These are phyloP conservation scores for Drosophila lutescens DNA, from an alignment of 2,888 invertebrate species.

Conservation along the genomic window DNA sequence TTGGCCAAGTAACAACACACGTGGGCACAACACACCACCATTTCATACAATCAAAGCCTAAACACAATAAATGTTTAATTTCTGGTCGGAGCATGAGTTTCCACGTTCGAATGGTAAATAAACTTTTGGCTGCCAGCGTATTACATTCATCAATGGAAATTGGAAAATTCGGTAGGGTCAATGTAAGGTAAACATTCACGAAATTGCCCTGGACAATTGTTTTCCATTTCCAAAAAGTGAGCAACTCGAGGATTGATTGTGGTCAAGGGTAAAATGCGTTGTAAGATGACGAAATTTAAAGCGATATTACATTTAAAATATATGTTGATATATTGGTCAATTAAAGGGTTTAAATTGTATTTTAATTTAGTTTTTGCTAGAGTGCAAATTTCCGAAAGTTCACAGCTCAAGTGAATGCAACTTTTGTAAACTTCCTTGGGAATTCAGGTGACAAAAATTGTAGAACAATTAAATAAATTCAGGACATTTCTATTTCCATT, in stretches of 20 bases:
- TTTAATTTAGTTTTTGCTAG: no score
- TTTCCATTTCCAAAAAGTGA: constrained; percentile 30
- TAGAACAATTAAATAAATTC: constrained; percentile 17
- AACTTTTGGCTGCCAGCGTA: constrained; percentile 49
- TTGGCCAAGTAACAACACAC: constrained; percentile 52
- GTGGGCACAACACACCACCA: constrained; percentile 8
- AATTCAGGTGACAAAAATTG: constrained; percentile 16
- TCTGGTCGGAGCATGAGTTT: constrained; percentile 13
- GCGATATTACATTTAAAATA: not conserved
- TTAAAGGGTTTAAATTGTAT: not conserved
- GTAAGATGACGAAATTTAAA: not conserved
- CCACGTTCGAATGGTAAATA: constrained; percentile 40
- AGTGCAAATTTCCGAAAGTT: not conserved
- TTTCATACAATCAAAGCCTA: constrained; percentile 31
- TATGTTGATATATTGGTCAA: not conserved
- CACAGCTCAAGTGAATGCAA: constrained; percentile 1
- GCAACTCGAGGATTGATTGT: constrained; percentile 9
- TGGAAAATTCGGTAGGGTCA: constrained; percentile 34
- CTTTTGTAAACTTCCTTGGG: constrained; percentile 17
- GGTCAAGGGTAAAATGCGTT: constrained; percentile 14
- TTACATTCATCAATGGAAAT: constrained; percentile 46
- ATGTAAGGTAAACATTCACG: constrained; percentile 38
- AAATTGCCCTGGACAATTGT: constrained; percentile 36
- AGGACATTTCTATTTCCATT: constrained; percentile 13
- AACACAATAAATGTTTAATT: constrained; percentile 66